Evolutionary conservation across 1,140 invertebrate species (phyloP).

Genomic region (Leptinotarsa undecemlineata): DNA sequence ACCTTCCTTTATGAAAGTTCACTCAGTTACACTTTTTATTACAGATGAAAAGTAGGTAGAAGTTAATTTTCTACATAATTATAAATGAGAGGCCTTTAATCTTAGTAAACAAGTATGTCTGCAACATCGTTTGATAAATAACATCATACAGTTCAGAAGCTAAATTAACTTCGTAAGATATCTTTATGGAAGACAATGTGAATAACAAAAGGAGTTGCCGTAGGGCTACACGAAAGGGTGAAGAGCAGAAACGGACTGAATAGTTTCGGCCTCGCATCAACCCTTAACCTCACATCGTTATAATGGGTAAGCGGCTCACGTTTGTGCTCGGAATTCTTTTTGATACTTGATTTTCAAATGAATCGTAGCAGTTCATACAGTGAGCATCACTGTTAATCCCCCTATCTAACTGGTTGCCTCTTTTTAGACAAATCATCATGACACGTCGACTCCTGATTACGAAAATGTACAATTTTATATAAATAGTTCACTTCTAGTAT

Average conservation of each 20-base stretch:
- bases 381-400: too few relatives aligned
- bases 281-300: too few relatives aligned
- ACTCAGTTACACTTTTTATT: background rate
- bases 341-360: too few relatives aligned
- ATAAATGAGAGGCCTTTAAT: background rate
- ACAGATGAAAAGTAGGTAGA: background rate
- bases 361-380: too few relatives aligned
- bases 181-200: slow-evolving; percentile 1
- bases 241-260: background rate
- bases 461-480: too few relatives aligned
- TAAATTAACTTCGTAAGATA: background rate
- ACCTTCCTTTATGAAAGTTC: background rate
- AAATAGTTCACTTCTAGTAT: too few relatives aligned
- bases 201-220: background rate
- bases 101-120: background rate
- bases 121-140: background rate
- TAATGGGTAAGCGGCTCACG: too few relatives aligned
- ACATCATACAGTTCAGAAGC: background rate
- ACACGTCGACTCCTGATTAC: too few relatives aligned
- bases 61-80: background rate
- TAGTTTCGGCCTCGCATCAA: too few relatives aligned
- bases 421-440: too few relatives aligned
- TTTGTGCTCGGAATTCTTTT: too few relatives aligned
- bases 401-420: too few relatives aligned
- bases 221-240: background rate